phyloP scores from a whole-genome alignment of 2,113 vertebrate species.

The Ginglymostoma cirratum region DNA sequence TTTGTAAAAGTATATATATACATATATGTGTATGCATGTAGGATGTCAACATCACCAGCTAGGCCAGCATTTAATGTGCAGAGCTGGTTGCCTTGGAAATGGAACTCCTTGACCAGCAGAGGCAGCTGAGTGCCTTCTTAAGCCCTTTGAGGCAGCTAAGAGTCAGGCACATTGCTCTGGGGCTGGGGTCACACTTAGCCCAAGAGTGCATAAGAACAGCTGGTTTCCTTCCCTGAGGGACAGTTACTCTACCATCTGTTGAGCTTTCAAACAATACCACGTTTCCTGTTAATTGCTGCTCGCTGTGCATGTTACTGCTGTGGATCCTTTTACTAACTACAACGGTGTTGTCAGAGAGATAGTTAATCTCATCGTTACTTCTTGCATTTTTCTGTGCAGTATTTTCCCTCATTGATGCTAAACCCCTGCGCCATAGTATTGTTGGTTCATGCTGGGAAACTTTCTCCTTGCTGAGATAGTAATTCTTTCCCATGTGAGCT shows the following conservation, averaged over 20 bases:
- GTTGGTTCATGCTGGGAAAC: not conserved
- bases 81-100: not conserved
- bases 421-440: not conserved
- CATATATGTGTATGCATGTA: too few relatives aligned
- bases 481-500: not conserved
- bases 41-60: not conserved
- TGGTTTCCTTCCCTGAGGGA: not conserved
- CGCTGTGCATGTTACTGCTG: not conserved
- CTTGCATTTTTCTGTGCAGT: not conserved
- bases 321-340: not conserved
- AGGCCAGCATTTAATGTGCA: not conserved
- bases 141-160: not conserved
- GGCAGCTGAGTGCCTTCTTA: not conserved
- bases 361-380: not conserved
- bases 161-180: not conserved
- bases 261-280: not conserved
- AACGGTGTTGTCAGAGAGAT: not conserved
- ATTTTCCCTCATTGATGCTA: not conserved
- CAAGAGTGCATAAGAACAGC: not conserved
- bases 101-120: not conserved
- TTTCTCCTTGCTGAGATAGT: not conserved
- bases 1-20: not conserved
- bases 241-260: not conserved
- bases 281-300: not conserved
- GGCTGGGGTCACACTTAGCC: not conserved